Percentiles rank a stretch among this genome's conserved stretches.
phyloP scores from a whole-genome alignment of 1,140 invertebrate species.

The Papilio xuthus region DNA sequence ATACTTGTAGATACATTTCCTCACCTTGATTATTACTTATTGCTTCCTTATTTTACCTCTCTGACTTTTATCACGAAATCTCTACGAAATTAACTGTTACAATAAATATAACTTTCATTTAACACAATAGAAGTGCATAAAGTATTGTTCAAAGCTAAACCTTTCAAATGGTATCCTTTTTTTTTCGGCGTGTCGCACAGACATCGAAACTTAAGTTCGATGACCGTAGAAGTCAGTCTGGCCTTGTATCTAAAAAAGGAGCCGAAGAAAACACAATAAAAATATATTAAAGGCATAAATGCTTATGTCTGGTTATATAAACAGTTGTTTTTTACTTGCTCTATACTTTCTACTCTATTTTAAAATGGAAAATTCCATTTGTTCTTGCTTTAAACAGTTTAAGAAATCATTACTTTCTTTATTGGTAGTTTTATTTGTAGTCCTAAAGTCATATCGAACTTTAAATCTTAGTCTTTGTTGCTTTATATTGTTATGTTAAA shows the following conservation, averaged over 20 bases:
- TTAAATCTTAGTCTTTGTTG: too few species aligned
- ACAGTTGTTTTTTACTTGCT: not conserved
- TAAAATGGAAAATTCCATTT: not conserved
- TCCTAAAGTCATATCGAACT: too few species aligned
- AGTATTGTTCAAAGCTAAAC: conserved; percentile 42
- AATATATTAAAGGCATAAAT: conserved; percentile 38
- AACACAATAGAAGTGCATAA: conserved; percentile 29
- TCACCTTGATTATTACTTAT: too few species aligned
- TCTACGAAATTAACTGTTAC: conserved; percentile 11
- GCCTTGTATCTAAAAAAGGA: conserved; percentile 56
- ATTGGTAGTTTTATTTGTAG: not conserved
- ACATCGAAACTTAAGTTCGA: conserved; percentile 53
- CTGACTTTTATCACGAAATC: not conserved
- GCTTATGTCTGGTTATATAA: not conserved
- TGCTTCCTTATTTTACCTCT: not conserved
- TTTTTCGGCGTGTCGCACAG: conserved; percentile 48
- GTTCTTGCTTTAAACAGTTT: not conserved
- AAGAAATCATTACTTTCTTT: not conserved
- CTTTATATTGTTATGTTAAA: too few species aligned
- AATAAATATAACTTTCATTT: conserved; percentile 37
- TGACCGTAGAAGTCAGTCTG: conserved; percentile 58
- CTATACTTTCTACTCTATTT: not conserved
- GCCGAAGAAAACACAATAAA: conserved; percentile 47
- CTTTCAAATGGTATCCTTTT: conserved; percentile 43
- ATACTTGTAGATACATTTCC: too few species aligned